Base-by-base conservation (phyloP, 2,888 invertebrate genomes). In the Odontomyia ornata region DNA sequence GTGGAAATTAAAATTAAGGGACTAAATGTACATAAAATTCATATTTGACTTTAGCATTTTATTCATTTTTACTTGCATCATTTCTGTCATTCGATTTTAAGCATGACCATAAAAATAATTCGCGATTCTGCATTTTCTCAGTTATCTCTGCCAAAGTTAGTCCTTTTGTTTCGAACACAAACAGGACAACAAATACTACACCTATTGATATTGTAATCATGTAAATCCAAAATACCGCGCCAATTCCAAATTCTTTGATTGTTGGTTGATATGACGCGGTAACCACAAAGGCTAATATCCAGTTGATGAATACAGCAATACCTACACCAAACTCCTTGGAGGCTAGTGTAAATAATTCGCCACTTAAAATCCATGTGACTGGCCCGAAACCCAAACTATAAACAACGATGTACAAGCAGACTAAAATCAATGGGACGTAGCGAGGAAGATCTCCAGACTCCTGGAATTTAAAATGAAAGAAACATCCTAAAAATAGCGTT, bases 311-410 rank as follows among this genome's bases (percentile, higher is more conserved):
- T 18, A 93, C 92, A 0, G 93, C 92, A 1, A 93, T 89, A 0
- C 93, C 92, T 27, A 91, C 89, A 18, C 91, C 92, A 75, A 91
- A 88, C 0, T 90, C 91, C 84, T 93, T 93, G 73, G 93, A 91
- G 81, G 93, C 91, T 0, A 91, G 88, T 28, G 93, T 89, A 83
- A 95, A 92, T 30, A 95, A 87, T 84, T 95, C 95, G 0, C 93
- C 89, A 81, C 91, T 87, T 76, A 80, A 91, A 89, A 94, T 90
- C 80, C 80, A 79, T 0, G 95, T 94, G 47, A 95, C 92, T 0
- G 95, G 95, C 0, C 95, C 95, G 81, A 92, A 91, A 57, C 94
- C 94, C 15, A 94, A 82, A 0, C 93, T 92, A 86, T 94, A 95
- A 0, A 92, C 89, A 18, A 93, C 84, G 15, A 94, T 91, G 84